Percentiles rank a stretch among this genome's conserved stretches.
Conservation (phyloP, 2,113 vertebrate species). For the Protobothrops mucrosquamatus region DNA sequence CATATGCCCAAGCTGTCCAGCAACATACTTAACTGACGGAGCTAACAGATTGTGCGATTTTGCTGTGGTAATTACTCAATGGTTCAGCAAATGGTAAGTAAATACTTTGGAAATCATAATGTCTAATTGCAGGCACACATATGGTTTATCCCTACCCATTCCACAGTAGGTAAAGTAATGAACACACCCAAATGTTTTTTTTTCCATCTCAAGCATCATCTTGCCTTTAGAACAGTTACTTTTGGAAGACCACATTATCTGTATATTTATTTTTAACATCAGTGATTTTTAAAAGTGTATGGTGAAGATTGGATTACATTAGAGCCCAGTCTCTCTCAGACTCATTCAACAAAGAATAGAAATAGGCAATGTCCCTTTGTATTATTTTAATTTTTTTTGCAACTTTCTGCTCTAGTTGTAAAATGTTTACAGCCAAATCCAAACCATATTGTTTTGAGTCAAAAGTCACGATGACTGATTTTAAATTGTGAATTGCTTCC, state of each 20-base stretch:
- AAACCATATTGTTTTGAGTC: background rate
- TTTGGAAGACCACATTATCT: background rate
- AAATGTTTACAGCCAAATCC: background rate
- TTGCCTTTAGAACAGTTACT: conserved; percentile 15
- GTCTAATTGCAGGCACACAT: conserved; percentile 67
- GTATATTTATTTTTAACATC: conserved; percentile 8
- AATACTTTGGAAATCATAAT: conserved; percentile 67
- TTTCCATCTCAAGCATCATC: conserved; percentile 19
- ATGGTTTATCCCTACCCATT: conserved; percentile 54
- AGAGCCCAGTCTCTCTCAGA: background rate
- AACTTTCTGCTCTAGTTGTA: background rate
- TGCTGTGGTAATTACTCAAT: conserved; percentile 70
- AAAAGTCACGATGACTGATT: background rate
- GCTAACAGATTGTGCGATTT: conserved; percentile 68
- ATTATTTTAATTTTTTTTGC: background rate
- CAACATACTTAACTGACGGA: conserved; percentile 55
- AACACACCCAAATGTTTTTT: conserved; percentile 60
- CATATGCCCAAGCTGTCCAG: conserved; percentile 61
- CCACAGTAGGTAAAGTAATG: conserved; percentile 56
- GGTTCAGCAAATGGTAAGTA: conserved; percentile 74
- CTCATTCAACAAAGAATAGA: background rate
- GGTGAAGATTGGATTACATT: background rate
- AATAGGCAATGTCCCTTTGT: background rate
- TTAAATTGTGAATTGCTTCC: background rate
- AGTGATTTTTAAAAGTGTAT: background rate